These are phyloP conservation scores for Carabus problematicus DNA, from an alignment of 2,888 invertebrate species.

Conservation along the genomic window DNA sequence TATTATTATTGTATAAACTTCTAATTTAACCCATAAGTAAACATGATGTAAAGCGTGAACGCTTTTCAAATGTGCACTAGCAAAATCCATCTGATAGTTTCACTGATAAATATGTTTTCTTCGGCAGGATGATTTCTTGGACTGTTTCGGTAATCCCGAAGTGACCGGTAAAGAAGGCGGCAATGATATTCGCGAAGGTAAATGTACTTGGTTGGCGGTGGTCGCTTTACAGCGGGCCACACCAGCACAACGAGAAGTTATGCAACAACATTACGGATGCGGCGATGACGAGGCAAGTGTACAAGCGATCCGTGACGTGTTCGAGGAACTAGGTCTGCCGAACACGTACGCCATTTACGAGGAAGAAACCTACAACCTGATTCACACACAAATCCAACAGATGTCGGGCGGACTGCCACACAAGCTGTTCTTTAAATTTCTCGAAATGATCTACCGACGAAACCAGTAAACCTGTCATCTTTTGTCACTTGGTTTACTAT, in stretches of 20 bases:
- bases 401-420: constrained; percentile 83
- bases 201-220: constrained; percentile 94
- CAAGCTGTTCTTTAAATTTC: constrained; percentile 80
- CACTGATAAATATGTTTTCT: constrained; percentile 23
- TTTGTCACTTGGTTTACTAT: too few relatives aligned
- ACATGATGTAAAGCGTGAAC: too few relatives aligned
- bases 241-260: constrained; percentile 72
- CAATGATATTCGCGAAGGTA: constrained; percentile 93
- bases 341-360: constrained; percentile 81
- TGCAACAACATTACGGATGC: constrained; percentile 80
- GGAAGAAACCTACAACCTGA: constrained; percentile 82
- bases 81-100: constrained; percentile 8
- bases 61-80: constrained; percentile 6
- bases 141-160: constrained; percentile 87
- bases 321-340: constrained; percentile 78
- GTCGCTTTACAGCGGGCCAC: constrained; percentile 83
- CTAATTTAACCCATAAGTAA: too few relatives aligned
- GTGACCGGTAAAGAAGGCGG: constrained; percentile 88
- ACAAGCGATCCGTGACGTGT: constrained; percentile 74
- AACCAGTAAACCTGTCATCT: constrained; percentile 61
- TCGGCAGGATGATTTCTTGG: constrained; percentile 82
- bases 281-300: constrained; percentile 69
- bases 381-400: constrained; percentile 84
- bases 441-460: constrained; percentile 82
- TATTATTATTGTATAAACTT: neutral